phyloP scores from a whole-genome alignment of 92 coral and sea anemone species.

The Actinernus sp. region DNA sequence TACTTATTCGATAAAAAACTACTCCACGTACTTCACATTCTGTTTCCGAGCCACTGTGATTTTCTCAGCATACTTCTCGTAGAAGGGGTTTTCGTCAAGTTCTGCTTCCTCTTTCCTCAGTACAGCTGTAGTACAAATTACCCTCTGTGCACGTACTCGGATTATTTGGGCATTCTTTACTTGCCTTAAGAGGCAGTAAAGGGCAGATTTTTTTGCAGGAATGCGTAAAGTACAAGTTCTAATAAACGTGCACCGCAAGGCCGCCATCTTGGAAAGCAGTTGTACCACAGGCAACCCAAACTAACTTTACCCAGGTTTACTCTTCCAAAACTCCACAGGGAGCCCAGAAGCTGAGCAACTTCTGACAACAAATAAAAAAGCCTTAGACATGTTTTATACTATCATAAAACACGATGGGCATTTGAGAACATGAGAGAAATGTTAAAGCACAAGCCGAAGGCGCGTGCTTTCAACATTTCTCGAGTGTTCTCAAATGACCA shows the following conservation, averaged over 20 bases:
- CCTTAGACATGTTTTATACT: no score
- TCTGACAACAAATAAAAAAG: no score
- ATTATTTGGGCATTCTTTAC: no score
- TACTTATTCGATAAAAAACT: no score
- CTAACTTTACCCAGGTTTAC: no score
- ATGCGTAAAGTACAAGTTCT: neutral
- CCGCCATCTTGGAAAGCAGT: slow-evolving; percentile 1
- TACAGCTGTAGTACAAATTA: neutral
- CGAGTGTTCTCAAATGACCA: no score
- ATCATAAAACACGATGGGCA: no score
- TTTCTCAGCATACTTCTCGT: slow-evolving; percentile 78
- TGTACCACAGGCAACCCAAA: neutral
- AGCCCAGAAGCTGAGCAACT: no score
- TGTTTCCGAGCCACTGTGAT: slow-evolving; percentile 53
- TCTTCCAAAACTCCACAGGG: no score
- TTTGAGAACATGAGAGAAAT: no score
- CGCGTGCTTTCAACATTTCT: no score
- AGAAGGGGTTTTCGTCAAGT: slow-evolving; percentile 73
- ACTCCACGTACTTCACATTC: neutral
- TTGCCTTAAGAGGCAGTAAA: neutral
- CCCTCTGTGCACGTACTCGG: neutral
- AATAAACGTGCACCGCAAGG: neutral
- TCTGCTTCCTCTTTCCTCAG: slow-evolving; percentile 16
- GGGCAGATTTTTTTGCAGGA: neutral
- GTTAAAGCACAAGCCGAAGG: no score